Percentiles rank a stretch among this genome's conserved stretches.
Evolutionary conservation across 1,140 invertebrate genomes (phyloP).

Genomic region (Mercenaria mercenaria): DNA sequence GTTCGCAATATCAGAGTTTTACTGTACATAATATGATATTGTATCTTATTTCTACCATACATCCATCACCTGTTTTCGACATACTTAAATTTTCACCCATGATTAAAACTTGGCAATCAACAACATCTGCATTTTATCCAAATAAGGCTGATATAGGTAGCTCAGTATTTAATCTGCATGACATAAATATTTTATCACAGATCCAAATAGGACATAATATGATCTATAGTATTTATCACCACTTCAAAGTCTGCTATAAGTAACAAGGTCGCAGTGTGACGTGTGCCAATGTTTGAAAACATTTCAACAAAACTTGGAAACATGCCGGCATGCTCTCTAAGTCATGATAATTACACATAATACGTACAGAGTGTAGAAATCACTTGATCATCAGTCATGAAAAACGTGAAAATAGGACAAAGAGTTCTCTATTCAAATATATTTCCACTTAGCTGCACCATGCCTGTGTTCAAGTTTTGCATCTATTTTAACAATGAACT

Average conservation of each 20-base stretch:
- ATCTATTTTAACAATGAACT: too few relatives aligned
- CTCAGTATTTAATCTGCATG: not conserved
- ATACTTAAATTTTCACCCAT: too few relatives aligned
- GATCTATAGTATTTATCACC: not conserved
- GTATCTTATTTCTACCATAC: too few relatives aligned
- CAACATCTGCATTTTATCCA: not conserved
- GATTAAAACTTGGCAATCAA: too few relatives aligned
- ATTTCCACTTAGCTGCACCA: too few relatives aligned
- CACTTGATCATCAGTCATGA: not conserved
- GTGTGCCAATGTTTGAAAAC: not conserved
- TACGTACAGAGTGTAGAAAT: not conserved
- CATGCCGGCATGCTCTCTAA: not conserved
- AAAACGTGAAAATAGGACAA: not conserved
- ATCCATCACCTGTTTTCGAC: too few relatives aligned
- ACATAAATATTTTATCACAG: constrained; percentile 3
- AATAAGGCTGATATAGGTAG: not conserved
- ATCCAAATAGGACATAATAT: not conserved
- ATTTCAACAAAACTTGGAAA: constrained; percentile 1
- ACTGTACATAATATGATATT: too few relatives aligned
- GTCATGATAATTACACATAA: not conserved
- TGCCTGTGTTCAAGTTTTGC: too few relatives aligned
- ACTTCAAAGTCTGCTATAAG: not conserved
- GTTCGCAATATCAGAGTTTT: too few relatives aligned
- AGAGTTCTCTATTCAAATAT: too few relatives aligned
- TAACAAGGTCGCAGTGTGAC: not conserved